A percentile compares a stretch with the other conserved stretches of the same genome.
These are phyloP conservation scores for Aythya baeri DNA, from an alignment of 2,113 vertebrate species.

Conservation along the genomic window DNA sequence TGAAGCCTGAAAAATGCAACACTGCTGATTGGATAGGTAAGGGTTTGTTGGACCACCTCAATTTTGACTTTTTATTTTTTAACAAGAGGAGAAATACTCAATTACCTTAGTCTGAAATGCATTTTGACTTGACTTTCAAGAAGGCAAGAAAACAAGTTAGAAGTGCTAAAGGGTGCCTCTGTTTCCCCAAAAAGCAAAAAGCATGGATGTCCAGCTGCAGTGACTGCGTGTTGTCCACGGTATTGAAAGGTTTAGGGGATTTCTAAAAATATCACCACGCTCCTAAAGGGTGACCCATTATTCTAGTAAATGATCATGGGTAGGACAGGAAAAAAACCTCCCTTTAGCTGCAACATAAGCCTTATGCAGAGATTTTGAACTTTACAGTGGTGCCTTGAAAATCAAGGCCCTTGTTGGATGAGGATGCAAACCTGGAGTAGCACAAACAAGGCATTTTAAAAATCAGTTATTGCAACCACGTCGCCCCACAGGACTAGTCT, in stretches of 20 bases:
- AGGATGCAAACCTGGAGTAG: background rate
- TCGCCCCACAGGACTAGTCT: background rate
- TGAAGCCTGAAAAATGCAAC: background rate
- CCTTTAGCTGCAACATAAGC: background rate
- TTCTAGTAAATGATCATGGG: background rate
- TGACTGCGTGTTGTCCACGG: fast-evolving
- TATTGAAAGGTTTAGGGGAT: background rate
- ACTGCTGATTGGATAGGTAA: background rate
- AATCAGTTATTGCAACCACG: slow-evolving; percentile 34
- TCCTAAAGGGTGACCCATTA: background rate
- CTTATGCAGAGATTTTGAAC: background rate
- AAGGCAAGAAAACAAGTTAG: background rate
- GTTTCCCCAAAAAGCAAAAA: background rate
- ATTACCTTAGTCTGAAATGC: background rate
- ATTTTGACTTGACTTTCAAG: background rate
- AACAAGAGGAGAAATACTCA: background rate
- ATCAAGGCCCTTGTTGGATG: background rate
- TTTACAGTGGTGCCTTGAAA: background rate
- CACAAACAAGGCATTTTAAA: background rate
- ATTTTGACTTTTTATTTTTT: background rate
- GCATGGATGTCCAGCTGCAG: background rate
- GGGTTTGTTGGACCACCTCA: background rate
- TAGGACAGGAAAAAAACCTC: background rate
- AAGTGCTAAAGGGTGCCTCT: background rate
- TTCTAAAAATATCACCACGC: background rate